A percentile compares a stretch with the other conserved stretches of the same genome.
phyloP scores from a whole-genome alignment of 1,140 invertebrate species.

The Sycophila sp. region DNA sequence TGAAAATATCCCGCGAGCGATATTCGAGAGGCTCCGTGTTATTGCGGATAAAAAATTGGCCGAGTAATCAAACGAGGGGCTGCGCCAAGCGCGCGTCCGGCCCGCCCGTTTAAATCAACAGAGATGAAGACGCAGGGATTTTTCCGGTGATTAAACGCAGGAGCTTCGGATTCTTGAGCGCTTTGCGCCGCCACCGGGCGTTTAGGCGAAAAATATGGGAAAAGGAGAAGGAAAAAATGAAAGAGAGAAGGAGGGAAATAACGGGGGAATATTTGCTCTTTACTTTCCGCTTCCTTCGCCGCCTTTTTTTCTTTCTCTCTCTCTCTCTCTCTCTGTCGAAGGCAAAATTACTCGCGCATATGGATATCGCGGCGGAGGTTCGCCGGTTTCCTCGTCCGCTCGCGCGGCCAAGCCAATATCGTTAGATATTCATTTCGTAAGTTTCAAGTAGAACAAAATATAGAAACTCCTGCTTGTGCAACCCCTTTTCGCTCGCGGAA shows the following conservation, averaged over 20 bases:
- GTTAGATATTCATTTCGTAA: conserved; percentile 65
- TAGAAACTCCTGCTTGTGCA: conserved; percentile 48
- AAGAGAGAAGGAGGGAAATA: neutral
- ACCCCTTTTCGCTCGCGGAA: conserved; percentile 42
- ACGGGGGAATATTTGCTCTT: conserved; percentile 9
- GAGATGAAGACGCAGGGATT: neutral
- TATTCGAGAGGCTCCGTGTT: neutral
- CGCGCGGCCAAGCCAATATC: conserved; percentile 59
- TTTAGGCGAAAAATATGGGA: no score
- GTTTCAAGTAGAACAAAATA: conserved; percentile 65
- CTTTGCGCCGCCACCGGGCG: neutral
- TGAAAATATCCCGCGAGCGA: neutral
- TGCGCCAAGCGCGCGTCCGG: neutral
- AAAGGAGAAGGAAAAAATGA: neutral
- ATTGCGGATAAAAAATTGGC: neutral
- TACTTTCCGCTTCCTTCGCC: neutral
- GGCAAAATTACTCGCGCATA: conserved; percentile 16
- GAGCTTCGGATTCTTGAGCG: neutral
- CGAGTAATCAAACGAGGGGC: neutral
- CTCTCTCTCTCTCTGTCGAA: neutral
- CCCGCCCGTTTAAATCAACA: neutral
- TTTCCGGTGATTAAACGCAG: conserved; percentile 7
- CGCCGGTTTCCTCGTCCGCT: conserved; percentile 27
- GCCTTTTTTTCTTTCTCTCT: conserved; percentile 14
- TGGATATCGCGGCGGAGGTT: conserved; percentile 21